phyloP scores from a whole-genome alignment of 2,888 invertebrate genomes.

The Meta bourneti region DNA sequence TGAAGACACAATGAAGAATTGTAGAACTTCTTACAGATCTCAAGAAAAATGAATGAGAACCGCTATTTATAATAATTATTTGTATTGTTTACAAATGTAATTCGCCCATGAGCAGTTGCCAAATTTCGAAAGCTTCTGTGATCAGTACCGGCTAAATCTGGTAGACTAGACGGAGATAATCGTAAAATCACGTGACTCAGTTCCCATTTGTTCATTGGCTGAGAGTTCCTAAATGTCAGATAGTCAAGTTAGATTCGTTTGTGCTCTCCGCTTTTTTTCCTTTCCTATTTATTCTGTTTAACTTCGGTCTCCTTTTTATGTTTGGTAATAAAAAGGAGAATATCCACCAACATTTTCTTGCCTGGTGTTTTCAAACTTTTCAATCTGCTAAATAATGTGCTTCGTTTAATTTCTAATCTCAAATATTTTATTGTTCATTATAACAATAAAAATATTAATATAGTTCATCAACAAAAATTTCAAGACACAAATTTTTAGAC shows the following conservation, averaged over 20 bases:
- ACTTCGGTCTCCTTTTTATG: background rate
- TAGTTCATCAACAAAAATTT: too few species aligned
- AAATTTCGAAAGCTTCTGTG: slow-evolving; percentile 7
- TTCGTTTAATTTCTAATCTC: too few species aligned
- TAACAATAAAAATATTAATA: too few species aligned
- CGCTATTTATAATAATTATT: background rate
- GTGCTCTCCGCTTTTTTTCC: background rate
- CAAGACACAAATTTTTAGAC: too few species aligned
- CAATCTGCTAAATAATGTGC: too few species aligned
- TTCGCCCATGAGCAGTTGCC: background rate
- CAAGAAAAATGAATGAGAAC: too few species aligned
- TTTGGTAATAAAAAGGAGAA: background rate
- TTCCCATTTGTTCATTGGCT: slow-evolving; percentile 47
- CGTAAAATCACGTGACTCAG: slow-evolving; percentile 47
- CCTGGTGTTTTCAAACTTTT: too few species aligned
- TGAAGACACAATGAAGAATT: too few species aligned
- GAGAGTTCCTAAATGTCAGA: slow-evolving; percentile 62
- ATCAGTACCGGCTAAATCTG: slow-evolving; percentile 3
- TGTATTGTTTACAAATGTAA: background rate
- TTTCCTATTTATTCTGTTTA: slow-evolving; percentile 17
- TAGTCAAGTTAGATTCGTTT: slow-evolving; percentile 39
- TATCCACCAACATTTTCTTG: too few species aligned
- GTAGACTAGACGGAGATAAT: slow-evolving; percentile 13
- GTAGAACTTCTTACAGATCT: too few species aligned
- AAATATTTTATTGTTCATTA: too few species aligned